Conservation (phyloP, 2,888 invertebrate genomes). For the Drosophila merina region DNA sequence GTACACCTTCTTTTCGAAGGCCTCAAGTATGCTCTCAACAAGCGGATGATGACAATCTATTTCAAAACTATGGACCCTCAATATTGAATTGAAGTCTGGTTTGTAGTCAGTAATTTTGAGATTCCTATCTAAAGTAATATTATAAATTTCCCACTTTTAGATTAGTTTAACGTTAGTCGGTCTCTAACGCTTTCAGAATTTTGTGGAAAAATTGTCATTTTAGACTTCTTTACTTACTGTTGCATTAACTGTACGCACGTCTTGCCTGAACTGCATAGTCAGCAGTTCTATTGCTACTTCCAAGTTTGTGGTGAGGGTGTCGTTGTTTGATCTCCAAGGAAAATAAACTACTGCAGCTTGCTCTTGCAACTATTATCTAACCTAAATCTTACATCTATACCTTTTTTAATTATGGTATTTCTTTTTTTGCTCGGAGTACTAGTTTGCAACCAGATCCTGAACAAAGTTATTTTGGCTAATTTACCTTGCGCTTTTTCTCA, state of each 20-base stretch:
- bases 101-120: neutral
- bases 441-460: too few species aligned
- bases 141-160: slow-evolving; percentile 43
- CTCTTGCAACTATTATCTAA: too few species aligned
- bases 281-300: slow-evolving; percentile 85
- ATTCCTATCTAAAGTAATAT: neutral
- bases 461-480: too few species aligned
- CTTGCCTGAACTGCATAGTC: slow-evolving; percentile 91
- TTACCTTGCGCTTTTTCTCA: too few species aligned
- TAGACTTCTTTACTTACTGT: slow-evolving; percentile 98
- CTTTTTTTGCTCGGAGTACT: too few species aligned
- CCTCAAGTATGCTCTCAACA: too few species aligned
- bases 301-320: too few species aligned
- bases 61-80: slow-evolving; percentile 53
- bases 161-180: slow-evolving; percentile 90
- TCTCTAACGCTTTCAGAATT: slow-evolving; percentile 86
- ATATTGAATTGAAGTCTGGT: slow-evolving; percentile 62
- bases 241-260: slow-evolving; percentile 98
- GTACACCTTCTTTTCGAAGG: too few species aligned
- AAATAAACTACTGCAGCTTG: too few species aligned
- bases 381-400: too few species aligned
- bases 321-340: too few species aligned
- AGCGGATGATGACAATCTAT: slow-evolving; percentile 66
- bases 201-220: slow-evolving; percentile 89
- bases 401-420: too few species aligned